Conservation (phyloP, 2,888 invertebrate species). For the Halictus ligatus region DNA sequence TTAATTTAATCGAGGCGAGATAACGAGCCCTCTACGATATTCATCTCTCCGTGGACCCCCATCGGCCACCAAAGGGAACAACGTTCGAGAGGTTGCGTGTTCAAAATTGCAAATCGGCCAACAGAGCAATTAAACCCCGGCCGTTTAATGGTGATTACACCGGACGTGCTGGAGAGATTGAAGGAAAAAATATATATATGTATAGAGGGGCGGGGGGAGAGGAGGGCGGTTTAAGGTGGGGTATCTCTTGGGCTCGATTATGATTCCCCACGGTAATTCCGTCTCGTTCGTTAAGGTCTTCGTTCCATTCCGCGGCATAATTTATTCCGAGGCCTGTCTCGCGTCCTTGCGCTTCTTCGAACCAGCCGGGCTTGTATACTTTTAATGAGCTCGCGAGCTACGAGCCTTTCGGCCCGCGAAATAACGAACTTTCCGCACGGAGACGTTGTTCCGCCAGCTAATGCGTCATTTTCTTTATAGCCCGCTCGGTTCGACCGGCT, state of each 20-base stretch:
- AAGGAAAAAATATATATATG: not conserved
- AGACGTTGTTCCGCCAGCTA: constrained; percentile 18
- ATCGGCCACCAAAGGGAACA: not conserved
- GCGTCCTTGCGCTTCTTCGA: constrained; percentile 26
- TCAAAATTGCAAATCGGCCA: constrained; percentile 32
- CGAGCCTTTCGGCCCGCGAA: constrained; percentile 19
- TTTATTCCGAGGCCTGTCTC: constrained; percentile 32
- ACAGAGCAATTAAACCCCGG: constrained; percentile 33
- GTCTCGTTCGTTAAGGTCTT: constrained; percentile 15
- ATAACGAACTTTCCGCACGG: constrained; percentile 27
- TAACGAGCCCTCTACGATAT: constrained; percentile 35
- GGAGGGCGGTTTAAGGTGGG: not conserved
- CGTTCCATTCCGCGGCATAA: constrained; percentile 25
- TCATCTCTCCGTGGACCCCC: not conserved
- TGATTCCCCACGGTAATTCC: constrained; percentile 14
- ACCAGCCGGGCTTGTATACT: constrained; percentile 12
- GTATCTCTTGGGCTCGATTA: constrained; percentile 11
- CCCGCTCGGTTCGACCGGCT: not conserved
- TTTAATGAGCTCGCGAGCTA: constrained; percentile 37
- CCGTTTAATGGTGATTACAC: constrained; percentile 23
- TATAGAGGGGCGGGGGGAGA: not conserved
- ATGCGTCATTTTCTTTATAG: constrained; percentile 1
- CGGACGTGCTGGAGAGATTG: not conserved
- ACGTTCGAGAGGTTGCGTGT: constrained; percentile 8
- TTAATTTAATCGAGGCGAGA: constrained; percentile 36